A percentile compares a stretch with the other conserved stretches of the same genome.
phyloP scores from a whole-genome alignment of 2,797 vertebrate genomes.

The Syngnathus acus region DNA sequence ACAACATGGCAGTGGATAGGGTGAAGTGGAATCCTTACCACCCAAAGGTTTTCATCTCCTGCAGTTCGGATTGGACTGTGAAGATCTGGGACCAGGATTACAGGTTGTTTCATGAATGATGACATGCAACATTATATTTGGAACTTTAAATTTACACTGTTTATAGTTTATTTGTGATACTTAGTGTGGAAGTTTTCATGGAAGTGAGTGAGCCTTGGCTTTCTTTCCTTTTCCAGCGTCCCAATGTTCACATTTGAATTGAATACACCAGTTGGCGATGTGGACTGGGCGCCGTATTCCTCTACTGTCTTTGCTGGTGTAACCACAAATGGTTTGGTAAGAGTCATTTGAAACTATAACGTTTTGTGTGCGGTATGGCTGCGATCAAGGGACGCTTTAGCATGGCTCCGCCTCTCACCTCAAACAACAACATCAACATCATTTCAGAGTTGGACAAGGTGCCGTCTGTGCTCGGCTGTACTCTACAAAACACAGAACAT shows the following conservation, averaged over 20 bases:
- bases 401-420: too few relatives aligned
- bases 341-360: neutral
- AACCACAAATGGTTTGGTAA: conserved; percentile 81
- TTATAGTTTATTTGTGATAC: too few relatives aligned
- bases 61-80: conserved; percentile 91
- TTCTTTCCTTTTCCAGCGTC: conserved; percentile 56
- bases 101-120: conserved; percentile 56
- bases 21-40: conserved; percentile 90
- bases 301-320: conserved; percentile 90
- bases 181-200: neutral
- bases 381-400: too few relatives aligned
- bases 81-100: conserved; percentile 93
- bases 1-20: conserved; percentile 82
- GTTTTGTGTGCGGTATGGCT: too few relatives aligned
- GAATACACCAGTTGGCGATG: conserved; percentile 75
- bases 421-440: too few relatives aligned
- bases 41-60: conserved; percentile 86
- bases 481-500: neutral
- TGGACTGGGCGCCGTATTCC: conserved; percentile 86
- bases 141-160: neutral
- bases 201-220: neutral
- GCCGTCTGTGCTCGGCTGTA: too few relatives aligned
- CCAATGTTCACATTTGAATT: conserved; percentile 89
- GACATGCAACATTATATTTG: neutral
- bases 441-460: too few relatives aligned